Evolutionary conservation across 2,888 invertebrate species (phyloP), one percentile per base, ranked within the genome.

Genomic region (Tetragonula carbonaria): DNA sequence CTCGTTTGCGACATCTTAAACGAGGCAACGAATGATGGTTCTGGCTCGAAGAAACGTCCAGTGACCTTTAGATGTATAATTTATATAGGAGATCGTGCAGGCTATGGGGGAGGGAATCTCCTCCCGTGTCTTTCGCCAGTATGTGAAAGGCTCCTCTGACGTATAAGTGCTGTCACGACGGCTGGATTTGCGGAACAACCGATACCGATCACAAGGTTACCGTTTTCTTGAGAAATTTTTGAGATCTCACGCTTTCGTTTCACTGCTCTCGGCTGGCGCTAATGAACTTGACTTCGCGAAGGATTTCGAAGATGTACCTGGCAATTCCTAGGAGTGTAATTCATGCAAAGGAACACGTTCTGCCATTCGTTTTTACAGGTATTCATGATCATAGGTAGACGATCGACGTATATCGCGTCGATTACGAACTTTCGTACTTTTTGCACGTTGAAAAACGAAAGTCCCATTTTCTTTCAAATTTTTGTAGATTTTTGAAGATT

Each of bases 51-150:
- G 89, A 87, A 90, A 87, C 88, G 86, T 91, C 88, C 90, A 85
- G 87, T 92, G 91, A 93, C 93, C 93, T 93, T 93, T 93, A 91
- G 85, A 80, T 85, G 88, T 88, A 88, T 92, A 92, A 93, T 92
- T 93, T 92, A 93, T 93, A 91, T 89, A 85, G 88, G 87, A 45
- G 45, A 91, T 91, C 86, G 78, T 78, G 74, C 76, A 11, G 62
- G 59, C 78, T 75, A 74, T 62, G 59, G 73, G 45, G 78, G 78
- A 90, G 78, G 89, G 87, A 89, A 87, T 85, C 87, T 82, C 82
- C 75, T n/a, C 78, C 77, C 66, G 67, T 80, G 87, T 88, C 85
- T 87, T 81, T 84, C 77, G 79, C 66, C 74, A 78, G 83, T 88
- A 85, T 88, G 89, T 89, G 87, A 92, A 92, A 92, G 91, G 90